phyloP scores from a whole-genome alignment of 2,888 invertebrate genomes.

The Drosophila flavopinicola region DNA sequence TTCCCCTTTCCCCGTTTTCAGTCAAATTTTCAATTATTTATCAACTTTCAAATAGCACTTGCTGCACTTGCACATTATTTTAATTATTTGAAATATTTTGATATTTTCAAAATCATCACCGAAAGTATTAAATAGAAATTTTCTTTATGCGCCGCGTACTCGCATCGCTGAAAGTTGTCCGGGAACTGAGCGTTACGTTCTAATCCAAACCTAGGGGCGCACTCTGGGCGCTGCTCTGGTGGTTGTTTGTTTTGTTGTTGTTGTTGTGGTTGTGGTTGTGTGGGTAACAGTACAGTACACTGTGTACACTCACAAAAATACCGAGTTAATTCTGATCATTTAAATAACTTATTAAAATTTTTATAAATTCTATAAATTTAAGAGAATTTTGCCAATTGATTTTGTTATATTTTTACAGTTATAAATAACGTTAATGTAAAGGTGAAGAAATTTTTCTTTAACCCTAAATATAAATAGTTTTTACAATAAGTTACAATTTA shows the following conservation, averaged over 20 bases:
- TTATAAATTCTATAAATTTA: too few relatives aligned
- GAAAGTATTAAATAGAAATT: neutral
- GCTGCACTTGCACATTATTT: slow-evolving; percentile 15
- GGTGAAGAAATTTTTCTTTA: too few relatives aligned
- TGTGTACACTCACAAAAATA: slow-evolving; percentile 10
- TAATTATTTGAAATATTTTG: neutral
- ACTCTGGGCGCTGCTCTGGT: slow-evolving; percentile 38
- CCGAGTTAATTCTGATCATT: too few relatives aligned
- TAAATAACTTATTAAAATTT: too few relatives aligned
- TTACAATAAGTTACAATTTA: too few relatives aligned
- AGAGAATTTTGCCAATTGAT: too few relatives aligned
- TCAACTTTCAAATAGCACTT: neutral
- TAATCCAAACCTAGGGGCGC: slow-evolving; percentile 65
- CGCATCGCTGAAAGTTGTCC: slow-evolving; percentile 70
- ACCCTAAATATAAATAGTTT: too few relatives aligned
- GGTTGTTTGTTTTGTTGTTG: slow-evolving; percentile 51
- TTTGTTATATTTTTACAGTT: too few relatives aligned
- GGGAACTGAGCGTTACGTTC: slow-evolving; percentile 74
- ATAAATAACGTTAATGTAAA: too few relatives aligned
- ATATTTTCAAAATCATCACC: neutral
- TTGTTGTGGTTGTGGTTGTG: slow-evolving; percentile 20
- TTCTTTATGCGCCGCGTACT: slow-evolving; percentile 41
- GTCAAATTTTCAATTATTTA: slow-evolving; percentile 36
- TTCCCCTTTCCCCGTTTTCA: slow-evolving; percentile 39
- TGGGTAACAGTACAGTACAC: slow-evolving; percentile 15